Evolutionary conservation across 2,888 invertebrate genomes (phyloP).

Genomic region (Agrochola circellaris): DNA sequence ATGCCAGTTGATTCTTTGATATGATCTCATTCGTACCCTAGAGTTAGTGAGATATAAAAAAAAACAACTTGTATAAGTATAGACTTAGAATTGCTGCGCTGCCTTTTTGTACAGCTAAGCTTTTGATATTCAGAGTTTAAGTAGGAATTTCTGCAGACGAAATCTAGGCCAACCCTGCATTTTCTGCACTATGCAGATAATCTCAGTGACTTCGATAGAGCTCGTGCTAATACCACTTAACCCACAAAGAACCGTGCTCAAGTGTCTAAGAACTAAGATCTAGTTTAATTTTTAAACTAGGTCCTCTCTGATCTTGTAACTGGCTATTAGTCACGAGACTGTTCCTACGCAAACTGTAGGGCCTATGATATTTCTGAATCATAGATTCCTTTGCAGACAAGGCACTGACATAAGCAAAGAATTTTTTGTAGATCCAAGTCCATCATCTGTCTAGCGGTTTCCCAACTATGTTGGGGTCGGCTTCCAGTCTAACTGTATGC

Average conservation of each 20-base stretch:
- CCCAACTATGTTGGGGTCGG: too few species aligned
- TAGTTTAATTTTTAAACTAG: conserved; percentile 49
- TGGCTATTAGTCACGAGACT: not conserved
- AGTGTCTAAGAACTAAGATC: conserved; percentile 51
- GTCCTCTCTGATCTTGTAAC: conserved; percentile 36
- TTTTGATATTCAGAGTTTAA: not conserved
- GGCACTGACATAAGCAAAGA: too few species aligned
- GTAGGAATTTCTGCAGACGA: not conserved
- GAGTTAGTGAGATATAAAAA: too few species aligned
- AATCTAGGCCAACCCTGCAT: conserved; percentile 16
- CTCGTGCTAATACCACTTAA: conserved; percentile 54
- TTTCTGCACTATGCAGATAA: conserved; percentile 40
- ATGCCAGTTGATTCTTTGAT: too few species aligned
- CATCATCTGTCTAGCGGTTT: too few species aligned
- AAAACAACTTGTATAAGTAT: too few species aligned
- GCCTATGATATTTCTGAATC: not conserved
- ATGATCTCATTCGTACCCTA: too few species aligned
- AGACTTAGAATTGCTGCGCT: too few species aligned
- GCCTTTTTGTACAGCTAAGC: too few species aligned
- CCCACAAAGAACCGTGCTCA: conserved; percentile 52
- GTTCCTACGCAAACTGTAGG: conserved; percentile 2
- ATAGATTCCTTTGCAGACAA: too few species aligned
- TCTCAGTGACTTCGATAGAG: conserved; percentile 35
- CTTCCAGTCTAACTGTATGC: too few species aligned
- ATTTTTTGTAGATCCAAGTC: too few species aligned